These are phyloP conservation scores for Callospermophilus lateralis DNA, from an alignment of 2,113 vertebrate species.

Conservation along the genomic window DNA sequence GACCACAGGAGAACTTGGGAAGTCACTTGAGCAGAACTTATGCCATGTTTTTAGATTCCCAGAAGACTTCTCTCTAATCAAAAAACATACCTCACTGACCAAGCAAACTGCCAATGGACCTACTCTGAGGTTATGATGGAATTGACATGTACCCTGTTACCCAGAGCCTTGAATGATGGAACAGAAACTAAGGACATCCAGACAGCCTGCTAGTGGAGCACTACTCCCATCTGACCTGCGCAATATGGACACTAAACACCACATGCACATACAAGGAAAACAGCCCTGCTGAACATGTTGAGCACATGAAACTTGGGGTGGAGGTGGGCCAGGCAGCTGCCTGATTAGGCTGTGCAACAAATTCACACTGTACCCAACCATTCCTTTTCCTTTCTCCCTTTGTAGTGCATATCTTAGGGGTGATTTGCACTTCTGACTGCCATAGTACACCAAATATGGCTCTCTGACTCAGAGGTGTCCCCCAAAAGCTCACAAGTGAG, in stretches of 20 bases:
- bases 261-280: not conserved
- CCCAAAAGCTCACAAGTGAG: too few relatives aligned
- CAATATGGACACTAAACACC: not conserved
- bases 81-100: not conserved
- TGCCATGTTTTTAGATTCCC: not conserved
- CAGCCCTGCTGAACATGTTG: not conserved
- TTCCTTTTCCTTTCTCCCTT: not conserved
- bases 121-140: not conserved
- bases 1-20: not conserved
- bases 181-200: not conserved
- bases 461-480: too few relatives aligned
- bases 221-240: not conserved
- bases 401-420: not conserved
- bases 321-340: not conserved
- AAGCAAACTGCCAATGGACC: not conserved
- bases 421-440: not conserved
- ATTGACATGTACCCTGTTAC: not conserved
- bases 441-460: not conserved
- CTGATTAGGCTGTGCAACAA: not conserved
- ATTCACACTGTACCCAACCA: not conserved
- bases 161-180: not conserved
- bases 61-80: not conserved
- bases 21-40: not conserved
- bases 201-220: not conserved
- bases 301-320: not conserved